A percentile compares a stretch with the other conserved stretches of the same genome.
phyloP scores from a whole-genome alignment of 2,888 invertebrate species.

The Campoplex capitator region DNA sequence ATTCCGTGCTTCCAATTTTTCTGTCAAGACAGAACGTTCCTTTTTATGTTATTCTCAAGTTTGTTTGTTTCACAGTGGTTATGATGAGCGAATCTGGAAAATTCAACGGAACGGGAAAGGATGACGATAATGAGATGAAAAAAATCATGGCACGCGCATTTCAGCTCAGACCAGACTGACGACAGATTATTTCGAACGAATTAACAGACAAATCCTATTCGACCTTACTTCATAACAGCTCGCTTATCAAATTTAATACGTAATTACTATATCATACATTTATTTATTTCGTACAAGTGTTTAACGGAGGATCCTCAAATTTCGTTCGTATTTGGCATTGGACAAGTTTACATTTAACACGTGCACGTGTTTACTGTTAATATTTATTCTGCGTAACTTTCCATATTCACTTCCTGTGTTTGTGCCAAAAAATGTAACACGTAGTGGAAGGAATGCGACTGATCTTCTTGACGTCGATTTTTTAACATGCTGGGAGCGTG shows the following conservation, averaged over 20 bases:
- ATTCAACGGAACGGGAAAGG: neutral
- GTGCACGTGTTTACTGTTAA: neutral
- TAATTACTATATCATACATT: neutral
- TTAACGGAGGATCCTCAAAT: neutral
- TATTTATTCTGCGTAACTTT: neutral
- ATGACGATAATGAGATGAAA: neutral
- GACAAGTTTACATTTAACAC: neutral
- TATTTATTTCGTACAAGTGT: neutral
- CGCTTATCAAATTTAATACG: neutral
- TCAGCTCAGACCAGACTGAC: neutral
- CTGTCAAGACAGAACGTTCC: neutral
- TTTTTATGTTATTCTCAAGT: neutral
- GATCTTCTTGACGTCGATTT: neutral
- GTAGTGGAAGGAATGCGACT: neutral
- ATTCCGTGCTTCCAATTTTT: neutral
- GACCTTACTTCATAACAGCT: neutral
- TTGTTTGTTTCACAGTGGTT: neutral
- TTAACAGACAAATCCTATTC: slow-evolving; percentile 4
- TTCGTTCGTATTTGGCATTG: neutral
- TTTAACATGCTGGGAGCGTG: neutral
- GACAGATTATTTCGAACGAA: neutral
- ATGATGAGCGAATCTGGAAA: neutral
- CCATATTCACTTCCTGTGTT: neutral
- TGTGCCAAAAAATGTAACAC: neutral
- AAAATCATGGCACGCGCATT: slow-evolving; percentile 11